Conservation (phyloP, 2,113 vertebrate genomes). For the Tamias sibiricus region DNA sequence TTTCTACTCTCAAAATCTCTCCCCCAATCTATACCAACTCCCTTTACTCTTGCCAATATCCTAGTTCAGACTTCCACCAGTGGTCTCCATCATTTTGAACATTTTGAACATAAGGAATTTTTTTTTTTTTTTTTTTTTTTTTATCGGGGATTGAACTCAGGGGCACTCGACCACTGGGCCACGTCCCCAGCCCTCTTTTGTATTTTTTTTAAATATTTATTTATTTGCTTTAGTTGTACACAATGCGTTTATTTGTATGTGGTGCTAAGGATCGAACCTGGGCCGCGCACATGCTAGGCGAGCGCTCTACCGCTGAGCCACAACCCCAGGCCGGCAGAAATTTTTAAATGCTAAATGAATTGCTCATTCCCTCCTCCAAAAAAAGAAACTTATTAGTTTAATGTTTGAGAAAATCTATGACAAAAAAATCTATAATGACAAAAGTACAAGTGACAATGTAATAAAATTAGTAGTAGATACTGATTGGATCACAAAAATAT, state of each 20-base stretch:
- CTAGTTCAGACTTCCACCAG: background rate
- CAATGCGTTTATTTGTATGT: too few relatives aligned
- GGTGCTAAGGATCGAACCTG: too few relatives aligned
- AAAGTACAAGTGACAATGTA: background rate
- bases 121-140: too few relatives aligned
- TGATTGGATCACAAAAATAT: background rate
- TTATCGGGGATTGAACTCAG: too few relatives aligned
- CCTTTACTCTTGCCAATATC: background rate
- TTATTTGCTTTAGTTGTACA: too few relatives aligned
- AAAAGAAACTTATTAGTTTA: background rate
- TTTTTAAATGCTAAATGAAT: background rate
- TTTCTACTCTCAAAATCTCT: background rate
- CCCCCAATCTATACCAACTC: background rate
- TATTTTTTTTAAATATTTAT: too few relatives aligned
- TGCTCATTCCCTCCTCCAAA: background rate
- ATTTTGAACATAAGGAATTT: too few relatives aligned
- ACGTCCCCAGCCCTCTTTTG: too few relatives aligned
- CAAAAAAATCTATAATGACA: background rate
- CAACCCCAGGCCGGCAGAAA: too few relatives aligned
- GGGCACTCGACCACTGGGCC: too few relatives aligned
- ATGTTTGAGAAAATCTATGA: conserved; percentile 30
- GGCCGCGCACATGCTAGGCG: too few relatives aligned
- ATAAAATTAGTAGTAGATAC: background rate
- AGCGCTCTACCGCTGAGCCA: too few relatives aligned
- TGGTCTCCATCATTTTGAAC: background rate